Percentiles rank a stretch among this genome's conserved stretches.
Evolutionary conservation across 92 coral and sea anemone genomes (phyloP).

Genomic region (Anthopleura xanthogrammica): DNA sequence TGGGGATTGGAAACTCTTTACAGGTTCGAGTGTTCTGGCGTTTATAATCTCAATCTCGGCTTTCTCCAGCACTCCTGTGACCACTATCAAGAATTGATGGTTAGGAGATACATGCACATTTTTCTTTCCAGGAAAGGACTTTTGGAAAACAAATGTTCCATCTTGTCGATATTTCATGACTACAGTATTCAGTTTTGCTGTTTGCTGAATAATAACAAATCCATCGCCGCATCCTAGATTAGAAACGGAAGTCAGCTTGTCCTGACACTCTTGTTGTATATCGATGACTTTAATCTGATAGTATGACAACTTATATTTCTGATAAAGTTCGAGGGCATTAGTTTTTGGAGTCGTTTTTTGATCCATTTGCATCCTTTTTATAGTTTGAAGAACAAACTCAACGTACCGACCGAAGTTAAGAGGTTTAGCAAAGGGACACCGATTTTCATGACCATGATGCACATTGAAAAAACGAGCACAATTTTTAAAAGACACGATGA

Average conservation of each 20-base stretch:
- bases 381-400: conserved; percentile 1
- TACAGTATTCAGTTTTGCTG: neutral
- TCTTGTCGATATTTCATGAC: neutral
- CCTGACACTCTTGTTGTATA: neutral
- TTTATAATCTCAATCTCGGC: neutral
- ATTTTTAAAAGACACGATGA: no score
- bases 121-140: neutral
- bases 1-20: neutral
- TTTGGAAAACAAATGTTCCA: neutral
- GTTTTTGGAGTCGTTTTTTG: neutral
- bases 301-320: neutral
- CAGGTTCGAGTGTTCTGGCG: neutral
- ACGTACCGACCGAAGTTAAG: neutral
- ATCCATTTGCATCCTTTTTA: neutral
- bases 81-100: neutral
- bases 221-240: neutral
- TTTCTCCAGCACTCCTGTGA: neutral
- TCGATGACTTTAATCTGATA: neutral
- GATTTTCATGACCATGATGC: neutral
- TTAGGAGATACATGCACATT: neutral
- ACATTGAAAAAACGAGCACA: no score
- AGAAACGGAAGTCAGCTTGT: neutral
- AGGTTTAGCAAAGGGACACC: neutral
- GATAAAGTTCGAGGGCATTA: neutral
- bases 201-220: neutral